phyloP scores from a whole-genome alignment of 2,888 invertebrate species.

The Busseola fusca region DNA sequence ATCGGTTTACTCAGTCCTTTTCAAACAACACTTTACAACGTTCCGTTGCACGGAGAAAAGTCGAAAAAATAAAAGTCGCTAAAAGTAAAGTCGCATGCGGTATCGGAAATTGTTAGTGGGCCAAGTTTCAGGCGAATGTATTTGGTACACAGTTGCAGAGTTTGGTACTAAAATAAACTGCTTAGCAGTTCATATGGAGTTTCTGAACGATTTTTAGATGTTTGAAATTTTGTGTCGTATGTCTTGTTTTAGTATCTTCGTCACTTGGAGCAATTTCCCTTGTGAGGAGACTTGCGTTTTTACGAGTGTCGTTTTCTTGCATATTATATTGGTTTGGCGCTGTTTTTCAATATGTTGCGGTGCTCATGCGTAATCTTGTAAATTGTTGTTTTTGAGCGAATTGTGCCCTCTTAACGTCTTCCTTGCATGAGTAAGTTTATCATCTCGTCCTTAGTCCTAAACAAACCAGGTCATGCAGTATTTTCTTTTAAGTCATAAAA shows the following conservation, averaged over 20 bases:
- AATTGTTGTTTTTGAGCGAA: constrained; percentile 10
- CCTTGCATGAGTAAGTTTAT: neutral
- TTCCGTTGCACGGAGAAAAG: constrained; percentile 14
- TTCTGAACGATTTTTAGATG: constrained; percentile 41
- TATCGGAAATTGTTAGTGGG: constrained; percentile 42
- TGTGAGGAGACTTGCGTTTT: constrained; percentile 46
- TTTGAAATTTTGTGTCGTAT: constrained; percentile 43
- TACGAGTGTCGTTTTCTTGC: constrained; percentile 49
- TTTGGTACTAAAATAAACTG: constrained; percentile 50
- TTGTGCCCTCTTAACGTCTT: too few relatives aligned
- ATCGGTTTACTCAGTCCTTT: constrained; percentile 58
- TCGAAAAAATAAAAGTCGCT: constrained; percentile 34
- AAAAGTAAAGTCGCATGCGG: constrained; percentile 32
- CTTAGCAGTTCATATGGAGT: constrained; percentile 37
- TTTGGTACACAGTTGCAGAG: constrained; percentile 51
- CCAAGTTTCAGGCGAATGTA: constrained; percentile 40
- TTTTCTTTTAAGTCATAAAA: neutral
- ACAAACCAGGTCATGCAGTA: neutral
- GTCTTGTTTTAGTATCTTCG: constrained; percentile 36
- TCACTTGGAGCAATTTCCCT: constrained; percentile 53
- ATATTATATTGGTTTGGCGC: constrained; percentile 36
- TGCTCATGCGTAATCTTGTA: constrained; percentile 4
- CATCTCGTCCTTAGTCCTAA: neutral
- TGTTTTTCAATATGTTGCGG: constrained; percentile 24
- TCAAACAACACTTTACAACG: constrained; percentile 54